Evolutionary conservation across 2,113 vertebrate genomes (phyloP).

Genomic region (Planiliza haematocheilus): DNA sequence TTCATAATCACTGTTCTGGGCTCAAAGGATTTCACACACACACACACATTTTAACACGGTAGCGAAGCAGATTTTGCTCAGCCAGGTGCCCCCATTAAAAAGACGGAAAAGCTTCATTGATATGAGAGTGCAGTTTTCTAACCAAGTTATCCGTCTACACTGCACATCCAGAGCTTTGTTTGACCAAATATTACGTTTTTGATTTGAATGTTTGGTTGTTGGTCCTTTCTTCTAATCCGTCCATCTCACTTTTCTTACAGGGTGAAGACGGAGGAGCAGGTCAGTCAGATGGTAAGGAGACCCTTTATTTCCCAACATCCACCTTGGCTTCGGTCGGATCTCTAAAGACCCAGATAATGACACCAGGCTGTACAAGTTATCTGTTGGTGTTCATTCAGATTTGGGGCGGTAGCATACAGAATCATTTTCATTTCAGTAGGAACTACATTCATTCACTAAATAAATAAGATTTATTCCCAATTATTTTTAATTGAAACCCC

Average conservation of each 20-base stretch:
- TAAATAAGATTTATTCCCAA: not conserved
- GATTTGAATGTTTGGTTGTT: not conserved
- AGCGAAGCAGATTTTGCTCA: conserved; percentile 2
- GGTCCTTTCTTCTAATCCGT: not conserved
- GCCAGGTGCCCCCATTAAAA: not conserved
- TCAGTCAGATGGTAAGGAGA: conserved; percentile 88
- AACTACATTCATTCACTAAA: conserved; percentile 16
- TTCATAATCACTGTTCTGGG: conserved; percentile 30
- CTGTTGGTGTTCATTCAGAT: not conserved
- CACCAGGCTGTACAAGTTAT: not conserved
- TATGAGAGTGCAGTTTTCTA: not conserved
- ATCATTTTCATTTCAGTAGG: conserved; percentile 1
- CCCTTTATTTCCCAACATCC: conserved; percentile 75
- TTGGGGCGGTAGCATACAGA: not conserved
- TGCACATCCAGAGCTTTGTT: not conserved
- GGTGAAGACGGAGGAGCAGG: conserved; percentile 90
- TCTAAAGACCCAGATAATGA: not conserved
- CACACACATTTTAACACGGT: not conserved
- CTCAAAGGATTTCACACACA: not conserved
- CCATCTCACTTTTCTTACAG: conserved; percentile 71
- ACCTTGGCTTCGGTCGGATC: not conserved
- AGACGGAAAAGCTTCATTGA: not conserved
- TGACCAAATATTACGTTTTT: not conserved
- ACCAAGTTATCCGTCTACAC: not conserved
- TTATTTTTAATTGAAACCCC: conserved; percentile 19